Conservation (phyloP, 1,140 invertebrate species). For the Drosophila miranda region DNA sequence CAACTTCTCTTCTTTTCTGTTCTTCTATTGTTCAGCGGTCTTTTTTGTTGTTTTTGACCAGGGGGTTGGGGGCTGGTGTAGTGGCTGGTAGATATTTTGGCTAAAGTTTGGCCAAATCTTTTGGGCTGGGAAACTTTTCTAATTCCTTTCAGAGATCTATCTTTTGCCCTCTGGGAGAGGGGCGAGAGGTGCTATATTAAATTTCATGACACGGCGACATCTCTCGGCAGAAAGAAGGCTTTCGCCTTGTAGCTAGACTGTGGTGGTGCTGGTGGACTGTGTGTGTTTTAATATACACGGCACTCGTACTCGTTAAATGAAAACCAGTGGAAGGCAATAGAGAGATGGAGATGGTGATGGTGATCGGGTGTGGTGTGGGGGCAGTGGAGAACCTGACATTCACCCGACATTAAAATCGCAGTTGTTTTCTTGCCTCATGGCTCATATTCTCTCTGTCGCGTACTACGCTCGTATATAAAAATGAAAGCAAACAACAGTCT, state of each 20-base stretch:
- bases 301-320: constrained; percentile 47
- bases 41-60: constrained; percentile 31
- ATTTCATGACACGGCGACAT: constrained; percentile 57
- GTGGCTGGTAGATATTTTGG: constrained; percentile 31
- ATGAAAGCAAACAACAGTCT: constrained; percentile 63
- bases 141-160: neutral
- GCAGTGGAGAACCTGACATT: constrained; percentile 69
- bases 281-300: too few relatives aligned
- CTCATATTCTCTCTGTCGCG: too few relatives aligned
- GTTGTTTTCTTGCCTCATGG: constrained; percentile 25
- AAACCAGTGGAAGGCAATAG: constrained; percentile 65
- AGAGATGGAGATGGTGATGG: neutral
- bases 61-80: constrained; percentile 34
- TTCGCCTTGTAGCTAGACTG: too few relatives aligned
- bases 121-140: constrained; percentile 11
- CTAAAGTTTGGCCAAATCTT: constrained; percentile 13
- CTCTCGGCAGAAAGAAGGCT: constrained; percentile 31
- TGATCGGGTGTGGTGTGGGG: neutral
- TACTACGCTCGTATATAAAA: constrained; percentile 44
- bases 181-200: constrained; percentile 60
- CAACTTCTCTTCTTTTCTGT: constrained; percentile 32
- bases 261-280: too few relatives aligned
- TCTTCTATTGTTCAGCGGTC: constrained; percentile 41
- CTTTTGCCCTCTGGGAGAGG: too few relatives aligned
- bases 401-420: constrained; percentile 73